These are phyloP conservation scores for Sinocyclocheilus anshuiensis DNA, from an alignment of 2,113 vertebrate genomes.

Conservation along the genomic window DNA sequence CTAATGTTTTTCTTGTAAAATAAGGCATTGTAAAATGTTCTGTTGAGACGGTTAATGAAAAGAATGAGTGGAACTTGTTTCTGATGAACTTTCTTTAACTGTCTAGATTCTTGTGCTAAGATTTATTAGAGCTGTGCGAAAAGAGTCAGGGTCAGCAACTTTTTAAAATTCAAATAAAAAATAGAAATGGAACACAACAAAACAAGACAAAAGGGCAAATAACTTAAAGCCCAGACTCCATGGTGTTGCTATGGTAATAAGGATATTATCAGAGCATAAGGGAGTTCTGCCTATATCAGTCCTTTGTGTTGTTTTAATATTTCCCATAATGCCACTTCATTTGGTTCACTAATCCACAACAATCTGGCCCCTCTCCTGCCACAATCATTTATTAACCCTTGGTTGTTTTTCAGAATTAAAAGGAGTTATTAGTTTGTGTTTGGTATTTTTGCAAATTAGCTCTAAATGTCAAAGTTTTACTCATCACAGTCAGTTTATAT, in stretches of 20 bases:
- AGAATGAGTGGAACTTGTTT: not conserved
- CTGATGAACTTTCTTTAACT: not conserved
- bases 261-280: slow-evolving; percentile 49
- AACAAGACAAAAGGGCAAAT: not conserved
- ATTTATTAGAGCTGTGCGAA: slow-evolving; percentile 5
- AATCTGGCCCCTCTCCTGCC: slow-evolving; percentile 49
- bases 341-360: slow-evolving; percentile 58
- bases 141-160: slow-evolving; percentile 25
- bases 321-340: slow-evolving; percentile 59
- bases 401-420: slow-evolving; percentile 57
- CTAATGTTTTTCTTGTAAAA: not conserved
- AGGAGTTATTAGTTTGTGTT: slow-evolving; percentile 53
- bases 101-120: not conserved
- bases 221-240: slow-evolving; percentile 23
- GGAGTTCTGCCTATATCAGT: slow-evolving; percentile 35
- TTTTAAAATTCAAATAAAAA: not conserved
- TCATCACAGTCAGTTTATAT: slow-evolving; percentile 40
- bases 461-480: slow-evolving; percentile 53
- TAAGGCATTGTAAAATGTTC: not conserved
- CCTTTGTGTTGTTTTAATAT: slow-evolving; percentile 59
- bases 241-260: slow-evolving; percentile 57
- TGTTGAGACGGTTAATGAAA: not conserved
- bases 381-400: slow-evolving; percentile 56
- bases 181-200: not conserved
- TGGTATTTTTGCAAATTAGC: slow-evolving; percentile 41